A percentile compares a stretch with the other conserved stretches of the same genome.
Evolutionary conservation across 2,888 invertebrate genomes (phyloP).

Genomic region (Himalopsyche anomala): DNA sequence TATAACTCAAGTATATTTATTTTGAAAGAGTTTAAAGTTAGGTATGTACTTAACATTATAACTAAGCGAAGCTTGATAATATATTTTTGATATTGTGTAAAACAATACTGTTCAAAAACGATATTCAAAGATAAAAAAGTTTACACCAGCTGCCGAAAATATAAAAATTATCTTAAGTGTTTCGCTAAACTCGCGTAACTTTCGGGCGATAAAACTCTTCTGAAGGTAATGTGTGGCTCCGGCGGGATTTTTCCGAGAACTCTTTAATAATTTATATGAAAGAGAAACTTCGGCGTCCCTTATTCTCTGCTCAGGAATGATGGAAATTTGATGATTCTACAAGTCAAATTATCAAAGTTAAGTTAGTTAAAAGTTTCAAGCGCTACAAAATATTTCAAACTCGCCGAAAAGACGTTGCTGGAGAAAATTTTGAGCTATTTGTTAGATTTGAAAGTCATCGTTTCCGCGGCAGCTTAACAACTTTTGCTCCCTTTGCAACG

Average conservation of each 20-base stretch:
- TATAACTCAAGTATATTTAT: too few relatives aligned
- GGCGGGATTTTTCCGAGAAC: slow-evolving; percentile 58
- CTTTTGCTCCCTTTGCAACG: neutral
- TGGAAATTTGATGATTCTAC: slow-evolving; percentile 59
- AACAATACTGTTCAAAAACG: slow-evolving; percentile 30
- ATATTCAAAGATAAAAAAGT: slow-evolving; percentile 31
- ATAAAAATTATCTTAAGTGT: slow-evolving; percentile 49
- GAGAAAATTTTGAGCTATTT: slow-evolving; percentile 26
- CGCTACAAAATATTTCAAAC: slow-evolving; percentile 31
- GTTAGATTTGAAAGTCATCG: slow-evolving; percentile 38
- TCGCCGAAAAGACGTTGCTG: slow-evolving; percentile 31
- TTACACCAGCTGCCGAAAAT: slow-evolving; percentile 26
- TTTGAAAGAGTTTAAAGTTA: too few relatives aligned
- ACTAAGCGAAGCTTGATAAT: neutral
- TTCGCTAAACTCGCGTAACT: slow-evolving; percentile 47
- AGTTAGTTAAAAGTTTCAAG: slow-evolving; percentile 50
- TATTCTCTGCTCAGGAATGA: slow-evolving; percentile 44
- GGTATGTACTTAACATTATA: neutral
- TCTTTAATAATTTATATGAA: slow-evolving; percentile 62
- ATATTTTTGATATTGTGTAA: slow-evolving; percentile 18
- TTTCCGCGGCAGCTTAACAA: slow-evolving; percentile 14
- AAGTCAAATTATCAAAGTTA: slow-evolving; percentile 57
- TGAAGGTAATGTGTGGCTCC: slow-evolving; percentile 60
- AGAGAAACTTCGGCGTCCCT: slow-evolving; percentile 41
- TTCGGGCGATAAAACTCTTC: slow-evolving; percentile 60